Conservation (phyloP, 2,113 vertebrate genomes). For the Corynorhinus townsendii region DNA sequence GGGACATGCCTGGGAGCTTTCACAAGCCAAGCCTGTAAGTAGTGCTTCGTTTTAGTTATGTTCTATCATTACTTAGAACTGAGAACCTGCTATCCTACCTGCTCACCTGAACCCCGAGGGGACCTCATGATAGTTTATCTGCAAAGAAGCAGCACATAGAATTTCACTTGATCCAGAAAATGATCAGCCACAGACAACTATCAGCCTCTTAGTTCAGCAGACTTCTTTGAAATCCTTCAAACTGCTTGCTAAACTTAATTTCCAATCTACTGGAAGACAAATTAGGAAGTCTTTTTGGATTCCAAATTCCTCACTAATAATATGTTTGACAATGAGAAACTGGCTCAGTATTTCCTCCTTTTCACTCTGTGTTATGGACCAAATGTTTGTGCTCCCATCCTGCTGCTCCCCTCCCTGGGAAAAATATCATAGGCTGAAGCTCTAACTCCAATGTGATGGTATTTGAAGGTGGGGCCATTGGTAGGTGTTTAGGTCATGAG, state of each 20-base stretch:
- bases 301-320: neutral
- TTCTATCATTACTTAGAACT: neutral
- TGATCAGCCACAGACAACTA: neutral
- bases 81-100: neutral
- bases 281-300: neutral
- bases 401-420: fast-evolving
- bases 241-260: neutral
- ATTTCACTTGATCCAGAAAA: neutral
- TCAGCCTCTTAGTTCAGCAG: neutral
- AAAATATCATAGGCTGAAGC: neutral
- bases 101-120: neutral
- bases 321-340: neutral
- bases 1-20: neutral
- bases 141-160: neutral
- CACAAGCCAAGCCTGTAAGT: neutral
- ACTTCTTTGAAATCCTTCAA: neutral
- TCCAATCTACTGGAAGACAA: neutral
- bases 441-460: neutral
- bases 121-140: neutral
- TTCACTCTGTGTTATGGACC: neutral
- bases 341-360: neutral
- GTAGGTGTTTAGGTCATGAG: neutral
- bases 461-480: neutral
- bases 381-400: neutral
- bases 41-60: neutral